Evolutionary conservation across 2,888 invertebrate species (phyloP).

Genomic region (Latheticus oryzae): DNA sequence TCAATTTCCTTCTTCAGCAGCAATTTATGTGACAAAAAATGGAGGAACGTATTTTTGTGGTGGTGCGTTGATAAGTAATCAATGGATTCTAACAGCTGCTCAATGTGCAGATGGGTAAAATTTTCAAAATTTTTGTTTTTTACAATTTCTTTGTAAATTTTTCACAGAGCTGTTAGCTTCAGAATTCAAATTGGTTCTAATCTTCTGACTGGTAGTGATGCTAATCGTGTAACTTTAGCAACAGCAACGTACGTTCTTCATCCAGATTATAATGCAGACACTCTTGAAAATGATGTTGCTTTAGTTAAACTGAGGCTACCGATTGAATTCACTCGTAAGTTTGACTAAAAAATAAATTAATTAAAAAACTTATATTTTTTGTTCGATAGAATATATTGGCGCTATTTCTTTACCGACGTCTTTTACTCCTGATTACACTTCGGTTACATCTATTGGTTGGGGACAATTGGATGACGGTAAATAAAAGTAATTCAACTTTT

Average conservation of each 20-base stretch:
- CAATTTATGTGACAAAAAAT: neutral
- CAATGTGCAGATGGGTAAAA: conserved; percentile 13
- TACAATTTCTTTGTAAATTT: neutral
- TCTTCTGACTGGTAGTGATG: neutral
- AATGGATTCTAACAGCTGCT: conserved; percentile 18
- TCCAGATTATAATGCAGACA: conserved; percentile 10
- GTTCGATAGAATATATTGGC: conserved; percentile 3
- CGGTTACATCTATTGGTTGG: conserved; percentile 20
- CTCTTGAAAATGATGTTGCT: conserved; percentile 14
- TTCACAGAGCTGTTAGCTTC: conserved; percentile 1
- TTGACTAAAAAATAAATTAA: neutral
- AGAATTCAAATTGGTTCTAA: conserved; percentile 2
- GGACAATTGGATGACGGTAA: conserved; percentile 25
- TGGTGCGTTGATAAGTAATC: conserved; percentile 6
- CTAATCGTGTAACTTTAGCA: conserved; percentile 1
- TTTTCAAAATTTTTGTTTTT: neutral
- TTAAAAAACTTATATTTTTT: neutral
- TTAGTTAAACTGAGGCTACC: conserved; percentile 17
- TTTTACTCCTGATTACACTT: conserved; percentile 14
- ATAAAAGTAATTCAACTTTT: conserved; percentile 2
- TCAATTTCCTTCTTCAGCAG: conserved; percentile 13
- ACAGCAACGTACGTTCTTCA: neutral
- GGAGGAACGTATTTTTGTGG: conserved; percentile 10
- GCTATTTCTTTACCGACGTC: neutral
- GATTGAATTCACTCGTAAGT: conserved; percentile 12